A percentile compares a stretch with the other conserved stretches of the same genome.
Evolutionary conservation across 2,888 invertebrate genomes (phyloP).

Genomic region (Meghimatium bilineatum): DNA sequence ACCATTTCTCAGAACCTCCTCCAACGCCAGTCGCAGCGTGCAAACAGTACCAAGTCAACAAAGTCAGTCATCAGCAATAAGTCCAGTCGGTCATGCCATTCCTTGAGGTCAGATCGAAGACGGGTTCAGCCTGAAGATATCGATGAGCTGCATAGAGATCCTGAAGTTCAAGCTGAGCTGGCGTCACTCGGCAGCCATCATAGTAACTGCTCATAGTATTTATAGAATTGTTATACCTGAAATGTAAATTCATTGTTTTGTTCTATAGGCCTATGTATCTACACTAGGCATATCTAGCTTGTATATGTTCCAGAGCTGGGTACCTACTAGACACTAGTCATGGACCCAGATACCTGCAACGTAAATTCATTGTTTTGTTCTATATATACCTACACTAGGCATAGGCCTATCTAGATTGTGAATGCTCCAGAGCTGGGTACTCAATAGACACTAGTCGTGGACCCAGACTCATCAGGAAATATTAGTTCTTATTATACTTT

Average conservation of each 20-base stretch:
- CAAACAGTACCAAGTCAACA: constrained; percentile 72
- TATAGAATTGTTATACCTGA: neutral
- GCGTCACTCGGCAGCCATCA: constrained; percentile 61
- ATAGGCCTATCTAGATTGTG: too few relatives aligned
- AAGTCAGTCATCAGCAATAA: constrained; percentile 71
- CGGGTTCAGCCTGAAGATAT: constrained; percentile 79
- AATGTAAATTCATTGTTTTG: neutral
- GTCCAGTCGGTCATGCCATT: constrained; percentile 78
- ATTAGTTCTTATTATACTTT: too few relatives aligned
- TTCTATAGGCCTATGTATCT: neutral
- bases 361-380: neutral
- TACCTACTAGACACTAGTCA: too few relatives aligned
- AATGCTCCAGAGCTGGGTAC: too few relatives aligned
- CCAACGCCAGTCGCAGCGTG: constrained; percentile 72
- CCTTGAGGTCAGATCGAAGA: constrained; percentile 77
- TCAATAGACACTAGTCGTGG: too few relatives aligned
- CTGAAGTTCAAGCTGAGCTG: constrained; percentile 77
- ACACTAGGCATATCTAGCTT: neutral
- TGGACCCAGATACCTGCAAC: neutral
- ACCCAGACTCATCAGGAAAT: too few relatives aligned
- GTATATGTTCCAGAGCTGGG: too few relatives aligned
- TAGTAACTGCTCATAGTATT: constrained; percentile 40
- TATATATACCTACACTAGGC: neutral
- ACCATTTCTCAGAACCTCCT: constrained; percentile 75
- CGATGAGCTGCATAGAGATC: constrained; percentile 75